Base-by-base conservation (phyloP, 2,797 vertebrate species). In the Petrocephalus sullivani region DNA sequence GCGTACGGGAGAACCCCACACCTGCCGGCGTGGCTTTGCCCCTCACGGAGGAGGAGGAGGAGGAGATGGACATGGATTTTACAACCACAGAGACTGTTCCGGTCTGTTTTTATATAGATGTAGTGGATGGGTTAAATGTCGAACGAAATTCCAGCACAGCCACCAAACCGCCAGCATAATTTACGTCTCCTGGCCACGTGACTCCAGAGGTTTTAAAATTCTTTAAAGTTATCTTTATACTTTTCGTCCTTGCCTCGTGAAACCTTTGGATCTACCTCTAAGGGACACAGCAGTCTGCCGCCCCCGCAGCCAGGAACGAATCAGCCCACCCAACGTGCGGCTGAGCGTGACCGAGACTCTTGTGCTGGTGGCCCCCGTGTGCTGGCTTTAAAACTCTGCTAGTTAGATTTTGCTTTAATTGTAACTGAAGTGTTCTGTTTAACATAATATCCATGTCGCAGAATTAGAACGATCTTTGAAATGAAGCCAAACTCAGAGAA, bases 241-340 rank as follows among this genome's bases (percentile, higher is more conserved):
- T 28, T 53, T 83, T 54, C n/a, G 7, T 83, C 81, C 81, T 83
- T 83, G 46, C 81, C 41, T 54, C 12, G 19, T 54, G 51, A 84
- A 84, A 54, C 83, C 23, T 85, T 85, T 56, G 83, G 83, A 33
- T 33, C 83, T 85, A 56, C 83, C 83, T 41, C 71, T 82, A 54
- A 10, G n/a, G 37, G 28, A 57, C 53, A 21, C 28, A 41, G 67
- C 33, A 9, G 28, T 19, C 51, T 49, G 21, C 53, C 2, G 6
- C 51, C 54, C 3, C 8, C 4, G 3, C 64, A 4, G 4, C 64
- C 28, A 37, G 28, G 64, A 71, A 28, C 33, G 64, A 28, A 71
- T 71, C 64, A 71, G 64, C 64, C 23, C 14, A 33, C 3, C 12
- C 3, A 33, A 33, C 28, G 1, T 67, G 64, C 64, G 14, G 23